Evolutionary conservation across 2,113 vertebrate genomes (phyloP).

Genomic region (Scatophagus argus): DNA sequence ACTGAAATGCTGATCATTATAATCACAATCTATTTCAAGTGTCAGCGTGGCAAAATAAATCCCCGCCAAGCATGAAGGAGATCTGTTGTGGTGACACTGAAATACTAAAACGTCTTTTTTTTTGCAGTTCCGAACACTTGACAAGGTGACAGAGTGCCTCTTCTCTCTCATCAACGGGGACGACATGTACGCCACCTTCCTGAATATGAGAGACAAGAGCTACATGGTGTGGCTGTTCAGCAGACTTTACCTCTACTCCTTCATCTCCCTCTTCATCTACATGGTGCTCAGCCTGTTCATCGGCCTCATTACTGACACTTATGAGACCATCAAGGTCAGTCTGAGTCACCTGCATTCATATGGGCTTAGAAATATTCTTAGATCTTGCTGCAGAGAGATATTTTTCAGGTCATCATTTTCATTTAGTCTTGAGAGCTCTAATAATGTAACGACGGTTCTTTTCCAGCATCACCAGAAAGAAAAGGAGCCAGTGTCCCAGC

Average conservation of each 20-base stretch:
- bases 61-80: too few relatives aligned
- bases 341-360: not conserved
- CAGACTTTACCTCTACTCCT: slow-evolving; percentile 93
- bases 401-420: not conserved
- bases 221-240: slow-evolving; percentile 96
- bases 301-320: slow-evolving; percentile 93
- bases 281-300: slow-evolving; percentile 98
- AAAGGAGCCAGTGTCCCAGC: slow-evolving; percentile 87
- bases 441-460: slow-evolving; percentile 14
- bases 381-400: not conserved
- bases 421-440: not conserved
- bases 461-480: slow-evolving; percentile 90
- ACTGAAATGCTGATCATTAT: too few relatives aligned
- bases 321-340: slow-evolving; percentile 95
- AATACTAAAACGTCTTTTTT: not conserved
- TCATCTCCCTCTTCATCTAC: slow-evolving; percentile 95
- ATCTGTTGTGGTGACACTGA: not conserved
- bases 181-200: slow-evolving; percentile 94
- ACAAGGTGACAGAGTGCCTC: slow-evolving; percentile 91
- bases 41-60: not conserved
- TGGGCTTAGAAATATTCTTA: not conserved
- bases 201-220: slow-evolving; percentile 89
- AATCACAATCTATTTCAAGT: not conserved
- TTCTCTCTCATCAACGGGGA: slow-evolving; percentile 96
- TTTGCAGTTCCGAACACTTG: slow-evolving; percentile 91